phyloP scores from a whole-genome alignment of 2,113 vertebrate species.

The Misgurnus mizolepis region DNA sequence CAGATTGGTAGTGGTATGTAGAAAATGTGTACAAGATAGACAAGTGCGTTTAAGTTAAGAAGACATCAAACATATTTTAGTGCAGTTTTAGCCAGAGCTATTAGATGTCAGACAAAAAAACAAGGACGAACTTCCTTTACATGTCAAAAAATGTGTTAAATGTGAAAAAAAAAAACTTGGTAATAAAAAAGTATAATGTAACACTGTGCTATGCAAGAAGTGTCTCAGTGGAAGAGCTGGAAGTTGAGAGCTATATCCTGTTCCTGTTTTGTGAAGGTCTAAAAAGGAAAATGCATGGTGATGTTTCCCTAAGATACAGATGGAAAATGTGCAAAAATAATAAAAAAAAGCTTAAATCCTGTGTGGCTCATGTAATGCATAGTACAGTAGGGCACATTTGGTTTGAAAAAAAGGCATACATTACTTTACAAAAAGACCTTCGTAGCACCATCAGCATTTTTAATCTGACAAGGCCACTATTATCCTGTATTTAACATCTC shows the following conservation, averaged over 20 bases:
- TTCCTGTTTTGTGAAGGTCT: constrained; percentile 12
- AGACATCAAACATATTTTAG: too few species aligned
- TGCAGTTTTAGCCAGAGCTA: too few species aligned
- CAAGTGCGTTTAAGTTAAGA: too few species aligned
- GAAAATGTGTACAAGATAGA: too few species aligned
- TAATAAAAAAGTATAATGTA: neutral
- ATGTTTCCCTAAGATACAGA: neutral
- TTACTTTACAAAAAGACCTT: constrained; percentile 7
- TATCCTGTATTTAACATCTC: constrained; percentile 16
- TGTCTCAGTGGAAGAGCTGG: neutral
- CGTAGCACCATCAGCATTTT: constrained; percentile 10
- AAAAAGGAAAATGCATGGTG: neutral
- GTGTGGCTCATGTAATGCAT: constrained; percentile 13
- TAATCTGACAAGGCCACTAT: neutral
- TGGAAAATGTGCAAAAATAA: neutral
- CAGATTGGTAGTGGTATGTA: too few species aligned
- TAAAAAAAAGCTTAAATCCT: constrained; percentile 2
- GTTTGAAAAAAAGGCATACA: neutral
- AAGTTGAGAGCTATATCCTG: neutral
- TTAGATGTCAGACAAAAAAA: too few species aligned
- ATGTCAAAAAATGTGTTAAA: too few species aligned
- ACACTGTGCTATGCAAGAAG: neutral
- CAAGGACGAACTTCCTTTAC: too few species aligned
- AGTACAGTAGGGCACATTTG: constrained; percentile 29
- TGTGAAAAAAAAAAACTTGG: neutral